Conservation (phyloP, 2,113 vertebrate genomes). For the Varanus salvator region DNA sequence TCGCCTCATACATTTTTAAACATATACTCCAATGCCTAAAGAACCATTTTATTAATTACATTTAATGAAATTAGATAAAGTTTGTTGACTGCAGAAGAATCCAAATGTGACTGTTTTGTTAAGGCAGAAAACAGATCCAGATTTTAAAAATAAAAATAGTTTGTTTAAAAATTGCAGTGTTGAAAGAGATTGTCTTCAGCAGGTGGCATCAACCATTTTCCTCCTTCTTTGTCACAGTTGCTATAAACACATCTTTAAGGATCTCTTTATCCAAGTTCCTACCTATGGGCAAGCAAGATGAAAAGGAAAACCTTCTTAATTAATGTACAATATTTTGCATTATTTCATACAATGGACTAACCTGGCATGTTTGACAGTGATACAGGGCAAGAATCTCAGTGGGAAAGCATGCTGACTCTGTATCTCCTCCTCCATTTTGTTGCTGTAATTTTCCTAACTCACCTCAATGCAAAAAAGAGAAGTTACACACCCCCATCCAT, state of each 20-base stretch:
- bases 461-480: background rate
- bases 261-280: constrained; percentile 89
- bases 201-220: constrained; percentile 50
- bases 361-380: background rate
- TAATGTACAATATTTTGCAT: background rate
- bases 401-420: background rate
- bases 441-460: background rate
- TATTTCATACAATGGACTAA: background rate
- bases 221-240: constrained; percentile 70
- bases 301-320: constrained; percentile 27
- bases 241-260: constrained; percentile 85
- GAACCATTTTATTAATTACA: constrained; percentile 24
- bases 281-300: constrained; percentile 79
- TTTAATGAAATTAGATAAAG: constrained; percentile 39
- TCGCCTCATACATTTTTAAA: constrained; percentile 4
- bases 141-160: background rate
- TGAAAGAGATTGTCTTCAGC: constrained; percentile 40
- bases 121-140: constrained; percentile 18
- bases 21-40: constrained; percentile 25
- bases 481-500: no score
- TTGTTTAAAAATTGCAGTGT: constrained; percentile 25
- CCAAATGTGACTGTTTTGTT: constrained; percentile 10
- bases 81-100: constrained; percentile 11
- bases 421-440: no score
- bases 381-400: background rate